These are phyloP conservation scores for Drosophila ogumai DNA, from an alignment of 1,140 invertebrate genomes.

Conservation along the genomic window DNA sequence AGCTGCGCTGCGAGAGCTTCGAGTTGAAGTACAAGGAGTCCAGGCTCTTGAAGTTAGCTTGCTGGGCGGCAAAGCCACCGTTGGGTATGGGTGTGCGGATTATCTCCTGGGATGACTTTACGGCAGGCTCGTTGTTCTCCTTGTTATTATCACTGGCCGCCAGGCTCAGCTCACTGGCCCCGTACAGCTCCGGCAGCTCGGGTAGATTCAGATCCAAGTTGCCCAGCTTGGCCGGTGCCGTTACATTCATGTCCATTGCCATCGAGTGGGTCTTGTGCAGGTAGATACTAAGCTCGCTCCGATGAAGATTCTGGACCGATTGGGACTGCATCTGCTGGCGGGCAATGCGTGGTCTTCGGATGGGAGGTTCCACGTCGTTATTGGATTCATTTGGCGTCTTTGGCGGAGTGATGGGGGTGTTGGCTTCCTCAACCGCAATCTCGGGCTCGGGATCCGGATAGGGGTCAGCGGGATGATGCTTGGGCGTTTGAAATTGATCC, in stretches of 20 bases:
- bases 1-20: conserved; percentile 23
- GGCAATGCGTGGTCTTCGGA: conserved; percentile 48
- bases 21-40: conserved; percentile 57
- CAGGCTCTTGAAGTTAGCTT: conserved; percentile 70
- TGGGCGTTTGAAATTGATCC: conserved; percentile 38
- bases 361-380: conserved; percentile 38
- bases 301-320: conserved; percentile 79
- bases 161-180: conserved; percentile 62
- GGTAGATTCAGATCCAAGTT: conserved; percentile 59
- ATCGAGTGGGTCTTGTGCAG: conserved; percentile 79
- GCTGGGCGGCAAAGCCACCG: conserved; percentile 54
- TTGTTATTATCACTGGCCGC: conserved; percentile 57
- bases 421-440: background rate
- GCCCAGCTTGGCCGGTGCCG: conserved; percentile 47
- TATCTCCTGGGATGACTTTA: background rate
- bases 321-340: conserved; percentile 69
- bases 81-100: conserved; percentile 24
- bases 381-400: background rate
- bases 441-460: background rate
- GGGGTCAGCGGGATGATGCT: conserved; percentile 25
- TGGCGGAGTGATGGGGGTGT: background rate
- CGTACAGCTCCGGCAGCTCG: conserved; percentile 70
- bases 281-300: conserved; percentile 74
- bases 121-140: conserved; percentile 49
- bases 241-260: conserved; percentile 63